Evolutionary conservation across 2,888 invertebrate genomes (phyloP).

Genomic region (Aporophyla lueneburgensis): DNA sequence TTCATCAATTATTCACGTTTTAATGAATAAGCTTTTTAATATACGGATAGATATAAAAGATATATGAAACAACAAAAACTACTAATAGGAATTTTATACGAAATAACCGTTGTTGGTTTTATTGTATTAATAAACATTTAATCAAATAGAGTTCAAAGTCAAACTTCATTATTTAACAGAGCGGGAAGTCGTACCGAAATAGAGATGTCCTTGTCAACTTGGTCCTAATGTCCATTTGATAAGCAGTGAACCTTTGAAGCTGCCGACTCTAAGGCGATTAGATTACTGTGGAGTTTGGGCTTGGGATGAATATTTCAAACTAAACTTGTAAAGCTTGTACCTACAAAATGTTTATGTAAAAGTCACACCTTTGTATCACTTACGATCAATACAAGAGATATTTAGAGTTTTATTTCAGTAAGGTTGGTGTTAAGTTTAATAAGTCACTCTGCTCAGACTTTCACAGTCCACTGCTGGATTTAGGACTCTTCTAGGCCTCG

Average conservation of each 20-base stretch:
- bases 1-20: not conserved
- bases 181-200: conserved; percentile 21
- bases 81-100: not conserved
- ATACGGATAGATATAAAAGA: not conserved
- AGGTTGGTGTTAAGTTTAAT: no score
- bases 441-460: no score
- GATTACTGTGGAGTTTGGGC: conserved; percentile 8
- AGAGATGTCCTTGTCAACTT: conserved; percentile 27
- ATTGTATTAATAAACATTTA: not conserved
- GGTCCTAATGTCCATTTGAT: conserved; percentile 35
- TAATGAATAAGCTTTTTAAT: not conserved
- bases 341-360: not conserved
- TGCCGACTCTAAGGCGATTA: conserved; percentile 14
- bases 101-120: not conserved
- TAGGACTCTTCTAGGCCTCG: no score
- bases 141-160: conserved; percentile 31
- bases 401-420: no score
- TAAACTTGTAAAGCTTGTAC: not conserved
- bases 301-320: conserved; percentile 11
- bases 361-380: no score
- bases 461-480: no score
- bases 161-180: conserved; percentile 7
- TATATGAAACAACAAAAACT: not conserved
- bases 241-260: conserved; percentile 16
- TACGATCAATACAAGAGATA: no score